Evolutionary conservation across 2,888 invertebrate species (phyloP), one percentile per base, ranked within the genome.

Genomic region (Hypomecis atomaria): DNA sequence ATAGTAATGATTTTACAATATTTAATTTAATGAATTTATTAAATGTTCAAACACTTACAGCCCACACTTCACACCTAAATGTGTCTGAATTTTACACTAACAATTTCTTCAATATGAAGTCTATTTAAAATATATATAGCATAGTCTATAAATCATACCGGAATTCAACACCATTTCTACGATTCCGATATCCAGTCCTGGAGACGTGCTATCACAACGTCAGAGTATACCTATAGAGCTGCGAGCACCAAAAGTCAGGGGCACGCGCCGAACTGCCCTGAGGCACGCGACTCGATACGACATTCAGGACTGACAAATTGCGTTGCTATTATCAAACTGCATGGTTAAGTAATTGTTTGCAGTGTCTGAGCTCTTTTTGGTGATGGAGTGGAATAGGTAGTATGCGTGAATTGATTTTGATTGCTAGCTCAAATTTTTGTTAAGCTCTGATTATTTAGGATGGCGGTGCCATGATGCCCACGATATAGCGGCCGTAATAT

Each of bases 181-280:
- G 5, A 33, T 52, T 52, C 40, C 5, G 50, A 38, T 50, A 50
- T 5, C 38, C 50, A 38, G 50, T 38, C 50, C 52, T 33, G 3
- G 10, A 52, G 4, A 10, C 37, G 5, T 6, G 13, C 38, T 40
- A 10, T 40, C 10, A 23, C 23, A 40, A 40, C 37, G 37, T 53
- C 40, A 34, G 54, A 43, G 42, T 47, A 56, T 56, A 56, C 6
- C 37, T 56, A 47, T 52, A 56, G 64, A 55, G 55, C 11, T 11
- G 43, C 36, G 40, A 48, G 49, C 48, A 47, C 56, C 72, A 70
- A 72, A 74, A 77, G 74, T 72, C 78, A 74, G 74, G 71, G 73
- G 71, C 73, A 71, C 72, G 71, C 72, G 65, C 38, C 63, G 57
- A 73, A 78, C 72, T 70, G 75, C 66, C 69, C 6, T 10, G 53